Evolutionary conservation across 1,140 invertebrate genomes (phyloP).

Genomic region (Ptiloglossa arizonensis): DNA sequence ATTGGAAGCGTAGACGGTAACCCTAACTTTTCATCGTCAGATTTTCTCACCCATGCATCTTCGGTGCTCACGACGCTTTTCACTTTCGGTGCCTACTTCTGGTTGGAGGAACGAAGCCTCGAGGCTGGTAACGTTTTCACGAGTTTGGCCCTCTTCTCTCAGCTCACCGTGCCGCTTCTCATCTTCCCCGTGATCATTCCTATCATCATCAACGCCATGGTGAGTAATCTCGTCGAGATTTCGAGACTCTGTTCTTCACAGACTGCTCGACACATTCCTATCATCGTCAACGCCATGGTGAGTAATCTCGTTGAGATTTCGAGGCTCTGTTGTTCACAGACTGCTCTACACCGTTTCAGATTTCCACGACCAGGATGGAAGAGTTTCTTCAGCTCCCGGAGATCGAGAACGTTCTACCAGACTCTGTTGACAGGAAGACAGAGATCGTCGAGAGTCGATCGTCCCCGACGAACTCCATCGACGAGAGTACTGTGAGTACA

Average conservation of each 20-base stretch:
- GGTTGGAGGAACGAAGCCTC: slow-evolving; percentile 83
- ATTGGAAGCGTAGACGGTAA: background rate
- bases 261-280: too few species aligned
- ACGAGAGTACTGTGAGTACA: slow-evolving; percentile 54
- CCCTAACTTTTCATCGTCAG: background rate
- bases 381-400: slow-evolving; percentile 87
- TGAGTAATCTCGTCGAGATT: slow-evolving; percentile 78
- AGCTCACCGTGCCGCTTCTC: slow-evolving; percentile 89
- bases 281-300: slow-evolving; percentile 89
- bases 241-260: too few species aligned
- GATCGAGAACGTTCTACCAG: slow-evolving; percentile 83
- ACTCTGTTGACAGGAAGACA: slow-evolving; percentile 56
- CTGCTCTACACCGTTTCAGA: slow-evolving; percentile 78
- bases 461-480: slow-evolving; percentile 35
- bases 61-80: slow-evolving; percentile 88
- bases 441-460: slow-evolving; percentile 6
- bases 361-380: slow-evolving; percentile 86
- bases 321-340: too few species aligned
- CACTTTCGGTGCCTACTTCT: slow-evolving; percentile 86
- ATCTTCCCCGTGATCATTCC: slow-evolving; percentile 91
- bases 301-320: slow-evolving; percentile 70
- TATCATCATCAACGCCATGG: slow-evolving; percentile 88
- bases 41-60: slow-evolving; percentile 88
- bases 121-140: slow-evolving; percentile 88
- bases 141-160: slow-evolving; percentile 90